Evolutionary conservation across 2,888 invertebrate species (phyloP), one percentile per base, ranked within the genome.

Genomic region (Epiblema foenella): DNA sequence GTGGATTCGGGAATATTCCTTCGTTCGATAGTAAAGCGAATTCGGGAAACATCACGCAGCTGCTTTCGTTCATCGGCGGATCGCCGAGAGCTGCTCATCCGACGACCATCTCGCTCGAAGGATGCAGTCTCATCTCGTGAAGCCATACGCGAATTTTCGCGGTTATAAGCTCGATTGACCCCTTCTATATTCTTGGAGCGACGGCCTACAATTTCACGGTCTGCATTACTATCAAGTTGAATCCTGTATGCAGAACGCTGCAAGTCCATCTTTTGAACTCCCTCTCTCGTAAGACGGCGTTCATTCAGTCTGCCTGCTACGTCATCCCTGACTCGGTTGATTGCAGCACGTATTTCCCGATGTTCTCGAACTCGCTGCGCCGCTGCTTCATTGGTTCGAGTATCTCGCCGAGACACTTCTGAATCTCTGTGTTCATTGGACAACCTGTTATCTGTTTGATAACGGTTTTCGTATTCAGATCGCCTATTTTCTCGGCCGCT

Each of bases 321-420:
- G 71, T 75, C 73, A 71, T 72, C 63, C 57, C 75, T 72, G 63
- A 68, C 62, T 68, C 73, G 64, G 62, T 73, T 65, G 57, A 64
- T 62, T 42, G 74, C 17, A 59, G 66, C 51, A 49, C 74, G 74
- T 12, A 42, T 59, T 51, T 76, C 74, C 24, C 69, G 60, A 60
- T 15, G 49, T 49, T 69, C 60, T 59, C 65, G 46, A 68, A 39
- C 52, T 52, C 63, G 58, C 39, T 64, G 65, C 49, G 33, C 5
- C 59, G 52, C 56, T 29, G 59, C 18, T 63, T 63, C 49, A 54
- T 62, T 70, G 52, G 57, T 56, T 58, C 29, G 65, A 7, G 49
- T 29, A 18, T 73, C 68, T 29, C 59, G 75, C 63, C 69, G 70
- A 46, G 63, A 57, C n/a, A 62, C 74, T 49, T 62, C 42, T 51